Evolutionary conservation across 2,113 vertebrate genomes (phyloP).

Genomic region (Anas platyrhynchos): DNA sequence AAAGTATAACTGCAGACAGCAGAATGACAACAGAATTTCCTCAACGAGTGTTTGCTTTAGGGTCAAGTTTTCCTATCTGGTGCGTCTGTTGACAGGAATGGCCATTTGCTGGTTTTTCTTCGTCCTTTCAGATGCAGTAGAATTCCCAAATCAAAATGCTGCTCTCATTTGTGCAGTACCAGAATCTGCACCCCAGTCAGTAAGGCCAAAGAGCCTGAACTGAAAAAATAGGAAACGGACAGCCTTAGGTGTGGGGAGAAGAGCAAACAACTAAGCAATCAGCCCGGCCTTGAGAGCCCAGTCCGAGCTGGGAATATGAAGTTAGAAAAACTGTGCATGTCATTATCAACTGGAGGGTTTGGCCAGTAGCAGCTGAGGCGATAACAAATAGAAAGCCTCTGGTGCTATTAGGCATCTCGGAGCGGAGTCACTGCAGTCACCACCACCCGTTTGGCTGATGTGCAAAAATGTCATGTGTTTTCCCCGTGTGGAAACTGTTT

Average conservation of each 20-base stretch:
- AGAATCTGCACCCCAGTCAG: neutral
- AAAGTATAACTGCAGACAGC: neutral
- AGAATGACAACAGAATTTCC: neutral
- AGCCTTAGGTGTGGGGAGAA: neutral
- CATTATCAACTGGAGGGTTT: neutral
- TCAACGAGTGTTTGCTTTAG: accelerated
- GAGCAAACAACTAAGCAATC: neutral
- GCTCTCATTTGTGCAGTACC: neutral
- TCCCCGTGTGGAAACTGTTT: neutral
- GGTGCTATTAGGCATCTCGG: neutral
- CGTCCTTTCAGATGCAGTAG: neutral
- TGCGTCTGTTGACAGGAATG: neutral
- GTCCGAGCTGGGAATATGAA: neutral
- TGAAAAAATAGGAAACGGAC: neutral
- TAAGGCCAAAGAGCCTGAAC: neutral
- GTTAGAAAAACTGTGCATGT: neutral
- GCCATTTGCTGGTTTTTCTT: neutral
- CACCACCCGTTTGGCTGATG: neutral
- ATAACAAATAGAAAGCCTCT: neutral
- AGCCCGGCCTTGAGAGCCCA: neutral
- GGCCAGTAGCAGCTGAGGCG: neutral
- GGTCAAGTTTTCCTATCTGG: neutral
- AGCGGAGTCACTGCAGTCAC: neutral
- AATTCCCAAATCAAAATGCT: neutral
- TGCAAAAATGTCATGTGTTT: neutral